Conservation (phyloP, 2,888 invertebrate genomes). For the Julus scanicus region DNA sequence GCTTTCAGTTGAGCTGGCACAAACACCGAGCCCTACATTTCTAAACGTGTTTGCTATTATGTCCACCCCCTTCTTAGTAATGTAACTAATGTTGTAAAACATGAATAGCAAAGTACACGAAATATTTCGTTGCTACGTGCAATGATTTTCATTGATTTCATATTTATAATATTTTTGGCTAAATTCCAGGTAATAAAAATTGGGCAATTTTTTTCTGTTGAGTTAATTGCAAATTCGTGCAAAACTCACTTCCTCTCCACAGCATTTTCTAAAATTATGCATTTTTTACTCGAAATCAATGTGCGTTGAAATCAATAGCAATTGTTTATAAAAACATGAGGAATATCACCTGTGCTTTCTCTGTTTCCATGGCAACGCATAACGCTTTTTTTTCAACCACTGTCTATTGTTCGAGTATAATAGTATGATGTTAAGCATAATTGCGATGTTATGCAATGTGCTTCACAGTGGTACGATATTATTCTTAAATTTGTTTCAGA, state of each 20-base stretch:
- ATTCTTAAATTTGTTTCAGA: too few species aligned
- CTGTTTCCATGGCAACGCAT: slow-evolving; percentile 16
- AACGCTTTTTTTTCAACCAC: background rate
- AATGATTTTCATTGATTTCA: background rate
- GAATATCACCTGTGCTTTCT: background rate
- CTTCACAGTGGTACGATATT: too few species aligned
- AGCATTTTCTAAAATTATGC: slow-evolving; percentile 16
- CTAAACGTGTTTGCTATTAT: too few species aligned
- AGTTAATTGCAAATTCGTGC: slow-evolving; percentile 11
- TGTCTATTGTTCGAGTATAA: slow-evolving; percentile 5
- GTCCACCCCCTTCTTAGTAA: too few species aligned
- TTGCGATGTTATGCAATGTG: background rate
- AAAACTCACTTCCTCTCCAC: background rate
- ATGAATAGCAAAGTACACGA: too few species aligned
- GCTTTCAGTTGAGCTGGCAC: too few species aligned
- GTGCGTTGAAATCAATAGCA: background rate
- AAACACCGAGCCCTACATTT: too few species aligned
- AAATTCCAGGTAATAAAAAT: background rate
- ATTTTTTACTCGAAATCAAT: background rate
- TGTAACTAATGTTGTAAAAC: too few species aligned
- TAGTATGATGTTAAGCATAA: background rate
- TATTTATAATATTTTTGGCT: background rate
- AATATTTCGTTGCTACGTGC: background rate
- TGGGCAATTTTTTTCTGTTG: background rate
- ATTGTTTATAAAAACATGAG: background rate